Conservation (phyloP, 2,888 invertebrate genomes). For the Saturnia pavonia region DNA sequence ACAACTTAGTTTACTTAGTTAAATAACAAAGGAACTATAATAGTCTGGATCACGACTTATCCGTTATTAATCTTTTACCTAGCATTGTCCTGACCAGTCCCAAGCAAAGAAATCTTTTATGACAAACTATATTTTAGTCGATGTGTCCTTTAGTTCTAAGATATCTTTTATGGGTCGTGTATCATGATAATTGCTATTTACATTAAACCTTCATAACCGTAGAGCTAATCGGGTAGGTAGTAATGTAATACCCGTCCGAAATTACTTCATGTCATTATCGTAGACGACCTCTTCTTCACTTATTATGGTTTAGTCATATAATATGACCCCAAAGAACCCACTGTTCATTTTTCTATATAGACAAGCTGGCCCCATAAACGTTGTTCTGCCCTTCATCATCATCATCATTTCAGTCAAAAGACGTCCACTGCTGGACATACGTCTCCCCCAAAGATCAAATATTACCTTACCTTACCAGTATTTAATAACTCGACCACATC, state of each 20-base stretch:
- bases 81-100: not conserved
- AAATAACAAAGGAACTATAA: slow-evolving; percentile 1
- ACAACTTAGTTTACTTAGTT: not conserved
- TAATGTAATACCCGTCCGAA: not conserved
- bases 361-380: no score
- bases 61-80: slow-evolving; percentile 1
- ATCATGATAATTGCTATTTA: not conserved
- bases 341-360: no score
- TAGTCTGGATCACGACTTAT: slow-evolving; percentile 4
- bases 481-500: no score
- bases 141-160: not conserved
- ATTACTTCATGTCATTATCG: not conserved
- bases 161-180: not conserved
- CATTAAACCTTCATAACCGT: not conserved
- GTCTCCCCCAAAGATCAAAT: no score
- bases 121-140: not conserved
- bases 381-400: no score
- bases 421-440: no score
- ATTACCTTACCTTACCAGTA: no score
- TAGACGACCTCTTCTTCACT: not conserved
- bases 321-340: no score
- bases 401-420: no score
- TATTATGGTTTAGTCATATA: not conserved
- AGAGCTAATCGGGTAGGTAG: not conserved
- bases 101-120: not conserved